A percentile compares a stretch with the other conserved stretches of the same genome.
phyloP scores from a whole-genome alignment of 2,113 vertebrate species.

The Muscicapa adusta region DNA sequence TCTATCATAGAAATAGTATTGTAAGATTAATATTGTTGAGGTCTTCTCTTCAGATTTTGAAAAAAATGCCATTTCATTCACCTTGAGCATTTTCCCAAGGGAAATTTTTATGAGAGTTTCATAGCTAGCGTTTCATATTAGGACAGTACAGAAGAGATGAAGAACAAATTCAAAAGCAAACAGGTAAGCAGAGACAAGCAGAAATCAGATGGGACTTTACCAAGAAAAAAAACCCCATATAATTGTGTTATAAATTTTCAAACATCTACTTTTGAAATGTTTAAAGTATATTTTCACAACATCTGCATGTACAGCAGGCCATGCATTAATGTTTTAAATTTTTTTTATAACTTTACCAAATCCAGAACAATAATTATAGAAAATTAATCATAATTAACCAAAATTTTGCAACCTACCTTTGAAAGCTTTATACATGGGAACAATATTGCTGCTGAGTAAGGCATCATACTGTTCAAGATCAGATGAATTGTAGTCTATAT shows the following conservation, averaged over 20 bases:
- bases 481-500: slow-evolving; percentile 73
- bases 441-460: slow-evolving; percentile 85
- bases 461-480: slow-evolving; percentile 78
- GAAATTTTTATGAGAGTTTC: not conserved
- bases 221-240: not conserved
- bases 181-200: not conserved
- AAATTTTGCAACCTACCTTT: slow-evolving; percentile 75
- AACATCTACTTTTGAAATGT: not conserved
- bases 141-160: not conserved
- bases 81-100: not conserved
- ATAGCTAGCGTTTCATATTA: not conserved
- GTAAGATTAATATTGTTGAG: not conserved
- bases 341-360: not conserved
- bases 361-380: not conserved
- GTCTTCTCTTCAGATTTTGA: not conserved
- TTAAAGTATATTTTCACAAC: not conserved
- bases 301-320: not conserved
- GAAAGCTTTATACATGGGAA: slow-evolving; percentile 86
- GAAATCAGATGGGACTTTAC: not conserved
- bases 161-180: not conserved
- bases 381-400: not conserved
- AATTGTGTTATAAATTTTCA: not conserved
- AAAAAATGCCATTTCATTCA: not conserved
- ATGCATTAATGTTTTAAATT: not conserved
- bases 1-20: not conserved